A percentile compares a stretch with the other conserved stretches of the same genome.
phyloP scores from a whole-genome alignment of 2,888 invertebrate species.

The Cinara cedri region DNA sequence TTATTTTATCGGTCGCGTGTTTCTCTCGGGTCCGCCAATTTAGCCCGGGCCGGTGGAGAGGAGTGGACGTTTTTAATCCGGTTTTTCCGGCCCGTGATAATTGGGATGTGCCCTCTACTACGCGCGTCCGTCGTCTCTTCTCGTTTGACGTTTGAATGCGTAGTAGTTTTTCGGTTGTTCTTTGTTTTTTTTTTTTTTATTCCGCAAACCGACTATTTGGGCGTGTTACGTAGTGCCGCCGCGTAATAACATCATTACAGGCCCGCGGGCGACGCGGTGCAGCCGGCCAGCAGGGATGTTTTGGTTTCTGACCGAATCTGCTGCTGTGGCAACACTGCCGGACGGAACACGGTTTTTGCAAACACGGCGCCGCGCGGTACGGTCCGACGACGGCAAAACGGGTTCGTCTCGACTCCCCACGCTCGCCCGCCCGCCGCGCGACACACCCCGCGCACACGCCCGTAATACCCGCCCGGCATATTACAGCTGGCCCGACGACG shows the following conservation, averaged over 20 bases:
- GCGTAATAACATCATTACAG: background rate
- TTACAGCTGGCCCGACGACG: background rate
- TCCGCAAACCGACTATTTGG: constrained; percentile 11
- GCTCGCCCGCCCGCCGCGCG: too few species aligned
- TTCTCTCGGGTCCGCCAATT: too few species aligned
- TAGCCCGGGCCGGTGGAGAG: too few species aligned
- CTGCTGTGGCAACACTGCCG: constrained; percentile 49
- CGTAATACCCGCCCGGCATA: too few species aligned
- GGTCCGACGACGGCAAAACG: too few species aligned
- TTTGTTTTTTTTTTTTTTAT: background rate
- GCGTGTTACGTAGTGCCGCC: constrained; percentile 4
- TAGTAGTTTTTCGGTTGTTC: too few species aligned
- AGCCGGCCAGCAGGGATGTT: constrained; percentile 31
- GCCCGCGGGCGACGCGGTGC: background rate
- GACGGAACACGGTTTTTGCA: too few species aligned
- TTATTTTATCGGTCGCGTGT: too few species aligned
- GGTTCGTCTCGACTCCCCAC: too few species aligned
- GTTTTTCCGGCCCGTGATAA: constrained; percentile 11
- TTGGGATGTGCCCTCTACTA: background rate
- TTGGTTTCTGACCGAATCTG: constrained; percentile 12
- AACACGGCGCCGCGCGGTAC: too few species aligned
- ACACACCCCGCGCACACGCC: too few species aligned
- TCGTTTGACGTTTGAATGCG: too few species aligned
- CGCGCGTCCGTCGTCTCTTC: background rate
- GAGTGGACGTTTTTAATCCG: background rate